These are phyloP conservation scores for Orchesella flavescens DNA, from an alignment of 2,888 invertebrate species.

Conservation along the genomic window DNA sequence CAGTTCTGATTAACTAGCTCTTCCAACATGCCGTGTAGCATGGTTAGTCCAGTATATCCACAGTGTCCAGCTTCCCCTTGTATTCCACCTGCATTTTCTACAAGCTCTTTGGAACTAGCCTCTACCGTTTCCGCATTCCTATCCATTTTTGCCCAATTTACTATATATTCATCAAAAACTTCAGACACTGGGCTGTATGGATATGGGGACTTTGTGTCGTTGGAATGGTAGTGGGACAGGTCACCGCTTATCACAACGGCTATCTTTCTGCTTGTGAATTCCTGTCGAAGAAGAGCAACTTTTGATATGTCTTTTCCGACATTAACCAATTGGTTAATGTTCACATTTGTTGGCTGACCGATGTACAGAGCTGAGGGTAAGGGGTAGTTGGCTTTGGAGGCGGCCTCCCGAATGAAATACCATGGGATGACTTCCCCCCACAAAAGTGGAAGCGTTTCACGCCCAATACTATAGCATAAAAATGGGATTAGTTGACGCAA, in stretches of 20 bases:
- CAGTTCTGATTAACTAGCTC: conserved; percentile 31
- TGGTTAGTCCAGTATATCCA: conserved; percentile 62
- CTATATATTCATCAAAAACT: conserved; percentile 33
- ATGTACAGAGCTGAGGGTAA: conserved; percentile 59
- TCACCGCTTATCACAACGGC: conserved; percentile 64
- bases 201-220: conserved; percentile 44
- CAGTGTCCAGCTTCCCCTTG: conserved; percentile 51
- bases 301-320: conserved; percentile 48
- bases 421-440: conserved; percentile 69
- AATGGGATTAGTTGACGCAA: neutral
- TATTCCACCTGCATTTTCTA: conserved; percentile 40
- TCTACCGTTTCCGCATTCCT: conserved; percentile 16
- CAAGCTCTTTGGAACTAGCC: conserved; percentile 24
- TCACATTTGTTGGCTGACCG: conserved; percentile 32
- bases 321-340: conserved; percentile 24
- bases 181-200: conserved; percentile 24
- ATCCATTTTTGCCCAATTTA: conserved; percentile 60
- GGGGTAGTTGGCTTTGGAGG: conserved; percentile 7
- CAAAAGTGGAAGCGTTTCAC: conserved; percentile 32
- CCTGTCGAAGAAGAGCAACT: neutral
- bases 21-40: conserved; percentile 61
- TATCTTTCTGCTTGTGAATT: conserved; percentile 49
- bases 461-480: conserved; percentile 6
- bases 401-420: conserved; percentile 61
- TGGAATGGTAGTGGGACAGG: conserved; percentile 64